phyloP scores from a whole-genome alignment of 2,113 vertebrate genomes.

The Pterocles orientalis region DNA sequence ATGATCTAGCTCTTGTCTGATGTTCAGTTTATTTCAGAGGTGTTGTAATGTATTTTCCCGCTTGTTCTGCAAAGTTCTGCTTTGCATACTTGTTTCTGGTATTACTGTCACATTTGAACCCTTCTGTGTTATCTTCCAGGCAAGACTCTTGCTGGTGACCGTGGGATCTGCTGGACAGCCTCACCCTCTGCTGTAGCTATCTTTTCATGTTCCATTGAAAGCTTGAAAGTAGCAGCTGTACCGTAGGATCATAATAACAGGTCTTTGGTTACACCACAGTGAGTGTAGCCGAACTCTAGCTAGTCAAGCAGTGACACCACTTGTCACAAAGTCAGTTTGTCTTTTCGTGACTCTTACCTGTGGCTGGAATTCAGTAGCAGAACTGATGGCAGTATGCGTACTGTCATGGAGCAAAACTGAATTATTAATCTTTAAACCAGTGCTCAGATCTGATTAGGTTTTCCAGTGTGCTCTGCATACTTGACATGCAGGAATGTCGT shows the following conservation, averaged over 20 bases:
- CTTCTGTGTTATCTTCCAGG: slow-evolving; percentile 53
- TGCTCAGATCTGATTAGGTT: slow-evolving; percentile 40
- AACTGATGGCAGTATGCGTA: slow-evolving; percentile 14
- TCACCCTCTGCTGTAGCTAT: slow-evolving; percentile 18
- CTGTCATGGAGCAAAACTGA: slow-evolving; percentile 41
- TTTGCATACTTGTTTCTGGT: slow-evolving; percentile 57
- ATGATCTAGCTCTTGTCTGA: slow-evolving; percentile 61
- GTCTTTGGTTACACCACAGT: slow-evolving; percentile 37
- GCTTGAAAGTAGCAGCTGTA: slow-evolving; percentile 45
- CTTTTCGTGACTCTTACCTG: slow-evolving; percentile 12
- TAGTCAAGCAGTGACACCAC: slow-evolving; percentile 11
- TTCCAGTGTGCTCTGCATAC: slow-evolving; percentile 39
- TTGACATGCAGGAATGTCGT: slow-evolving; percentile 39
- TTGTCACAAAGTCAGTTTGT: slow-evolving; percentile 41
- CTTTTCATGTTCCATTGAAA: not conserved
- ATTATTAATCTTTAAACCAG: slow-evolving; percentile 13
- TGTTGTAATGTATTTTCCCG: slow-evolving; percentile 30
- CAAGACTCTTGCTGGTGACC: slow-evolving; percentile 46
- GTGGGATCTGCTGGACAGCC: slow-evolving; percentile 41
- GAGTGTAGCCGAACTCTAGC: slow-evolving; percentile 22
- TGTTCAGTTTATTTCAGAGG: slow-evolving; percentile 51
- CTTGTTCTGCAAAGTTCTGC: slow-evolving; percentile 70
- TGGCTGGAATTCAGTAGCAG: slow-evolving; percentile 4
- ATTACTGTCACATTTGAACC: slow-evolving; percentile 34
- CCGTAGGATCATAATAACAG: not conserved